Conservation (phyloP, 2,888 invertebrate species). For the Pelosia muscerda region DNA sequence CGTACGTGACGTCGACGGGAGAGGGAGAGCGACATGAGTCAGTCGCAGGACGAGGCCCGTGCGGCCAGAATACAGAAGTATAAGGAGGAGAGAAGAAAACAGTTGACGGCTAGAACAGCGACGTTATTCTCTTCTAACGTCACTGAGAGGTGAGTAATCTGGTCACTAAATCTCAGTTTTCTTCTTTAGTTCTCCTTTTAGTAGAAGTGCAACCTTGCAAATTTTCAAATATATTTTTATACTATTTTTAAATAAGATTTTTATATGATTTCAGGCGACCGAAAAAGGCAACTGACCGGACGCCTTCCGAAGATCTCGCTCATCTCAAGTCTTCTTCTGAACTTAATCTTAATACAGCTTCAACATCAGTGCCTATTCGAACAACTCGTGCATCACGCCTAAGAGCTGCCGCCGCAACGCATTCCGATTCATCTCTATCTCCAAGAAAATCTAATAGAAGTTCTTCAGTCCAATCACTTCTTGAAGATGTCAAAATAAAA, state of each 20-base stretch:
- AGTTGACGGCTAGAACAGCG: conserved; percentile 88
- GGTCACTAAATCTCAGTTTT: background rate
- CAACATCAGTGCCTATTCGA: conserved; percentile 87
- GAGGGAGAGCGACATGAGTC: conserved; percentile 70
- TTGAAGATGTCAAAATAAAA: conserved; percentile 75
- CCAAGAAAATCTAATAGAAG: conserved; percentile 76
- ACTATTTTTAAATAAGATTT: conserved; percentile 18
- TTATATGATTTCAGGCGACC: conserved; percentile 73
- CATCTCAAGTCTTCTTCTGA: conserved; percentile 82
- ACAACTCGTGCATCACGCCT: conserved; percentile 91
- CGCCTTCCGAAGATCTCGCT: conserved; percentile 70
- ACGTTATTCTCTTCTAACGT: conserved; percentile 89
- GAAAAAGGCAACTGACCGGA: conserved; percentile 65
- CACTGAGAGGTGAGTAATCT: conserved; percentile 73
- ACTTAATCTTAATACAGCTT: conserved; percentile 77
- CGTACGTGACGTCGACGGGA: conserved; percentile 72
- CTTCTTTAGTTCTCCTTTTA: background rate
- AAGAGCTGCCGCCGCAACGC: conserved; percentile 88
- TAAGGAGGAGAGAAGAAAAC: conserved; percentile 91
- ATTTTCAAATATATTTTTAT: no score
- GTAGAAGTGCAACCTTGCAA: background rate
- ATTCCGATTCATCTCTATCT: conserved; percentile 68
- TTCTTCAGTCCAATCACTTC: conserved; percentile 77
- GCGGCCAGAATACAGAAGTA: conserved; percentile 90
- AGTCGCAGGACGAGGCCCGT: conserved; percentile 82